Conservation (phyloP, 1,140 invertebrate genomes). For the Pogonomyrmex californicus region DNA sequence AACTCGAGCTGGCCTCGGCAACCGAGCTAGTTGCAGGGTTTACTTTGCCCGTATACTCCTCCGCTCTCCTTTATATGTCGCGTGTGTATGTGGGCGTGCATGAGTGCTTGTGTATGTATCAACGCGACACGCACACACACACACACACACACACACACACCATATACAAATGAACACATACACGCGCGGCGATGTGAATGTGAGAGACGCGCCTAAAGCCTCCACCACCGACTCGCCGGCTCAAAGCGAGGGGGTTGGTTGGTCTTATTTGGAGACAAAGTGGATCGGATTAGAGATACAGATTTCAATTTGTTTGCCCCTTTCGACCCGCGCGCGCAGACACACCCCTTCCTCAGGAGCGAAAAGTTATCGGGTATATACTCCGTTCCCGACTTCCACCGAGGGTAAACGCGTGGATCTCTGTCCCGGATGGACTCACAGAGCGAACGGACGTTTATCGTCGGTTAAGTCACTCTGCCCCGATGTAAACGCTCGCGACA, state of each 20-base stretch:
- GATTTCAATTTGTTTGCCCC: constrained; percentile 82
- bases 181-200: constrained; percentile 24
- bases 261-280: constrained; percentile 82
- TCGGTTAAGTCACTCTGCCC: constrained; percentile 30
- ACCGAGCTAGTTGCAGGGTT: constrained; percentile 80
- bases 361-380: constrained; percentile 62
- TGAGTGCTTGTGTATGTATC: not conserved
- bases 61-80: constrained; percentile 66
- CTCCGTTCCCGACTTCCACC: constrained; percentile 18
- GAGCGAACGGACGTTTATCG: constrained; percentile 47
- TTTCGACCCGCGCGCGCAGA: constrained; percentile 42
- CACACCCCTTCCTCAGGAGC: constrained; percentile 29
- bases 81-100: not conserved
- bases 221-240: constrained; percentile 67
- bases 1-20: constrained; percentile 77
- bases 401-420: constrained; percentile 52
- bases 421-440: constrained; percentile 49
- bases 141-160: not conserved
- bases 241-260: constrained; percentile 79
- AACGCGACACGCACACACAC: constrained; percentile 10
- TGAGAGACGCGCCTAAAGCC: constrained; percentile 68
- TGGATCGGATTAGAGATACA: constrained; percentile 83
- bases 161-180: not conserved
- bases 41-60: constrained; percentile 74
- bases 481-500: constrained; percentile 54